Evolutionary conservation across 1,140 invertebrate species (phyloP), one percentile per base, ranked within the genome.

Genomic region (Proctacanthus coquilletti): DNA sequence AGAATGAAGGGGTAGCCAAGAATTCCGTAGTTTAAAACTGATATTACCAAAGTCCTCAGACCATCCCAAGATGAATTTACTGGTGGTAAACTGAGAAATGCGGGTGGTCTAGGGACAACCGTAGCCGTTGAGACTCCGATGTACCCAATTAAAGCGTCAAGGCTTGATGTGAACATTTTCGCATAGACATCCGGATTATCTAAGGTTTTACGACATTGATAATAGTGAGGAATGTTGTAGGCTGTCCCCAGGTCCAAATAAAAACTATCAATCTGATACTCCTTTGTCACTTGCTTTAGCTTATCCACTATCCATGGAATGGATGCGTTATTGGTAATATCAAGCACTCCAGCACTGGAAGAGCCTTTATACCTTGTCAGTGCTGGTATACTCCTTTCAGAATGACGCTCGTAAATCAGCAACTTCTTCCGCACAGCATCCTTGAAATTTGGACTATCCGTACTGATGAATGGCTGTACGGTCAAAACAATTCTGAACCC

Each of bases 1-100:
- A 95, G 78, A 4, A 94, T 70, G 46, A 94, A 92, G 0, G 88
- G 86, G 64, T 86, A 95, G 0, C 91, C 93, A 39, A 79, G 64
- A 9, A 81, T 69, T 0, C 89, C 87, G 41, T 92, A 83, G 6
- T 77, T 85, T 1, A 96, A 59, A 20, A 89, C 77, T 0, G 85
- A 47, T 0, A 49, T 46, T 19, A 58, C 10, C 0, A 56, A 48
- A n/a, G 86, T 2, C 79, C 87, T 47, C 91, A 89, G 2, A 85
- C 74, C 17, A 72, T 81, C 77, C 92, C 91, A 96, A 1, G 77
- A 77, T 0, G 86, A 91, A 34, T 83, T 74, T 41, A 88, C 80
- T 1, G 85, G 80, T 4, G 89, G 79, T 21, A 94, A 62, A 4
- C 84, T 77, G 0, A 95, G 77, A 56, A 94, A 92, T 1, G 84